Base-by-base conservation (phyloP, 2,797 vertebrate species). In the Dipus sagitta region DNA sequence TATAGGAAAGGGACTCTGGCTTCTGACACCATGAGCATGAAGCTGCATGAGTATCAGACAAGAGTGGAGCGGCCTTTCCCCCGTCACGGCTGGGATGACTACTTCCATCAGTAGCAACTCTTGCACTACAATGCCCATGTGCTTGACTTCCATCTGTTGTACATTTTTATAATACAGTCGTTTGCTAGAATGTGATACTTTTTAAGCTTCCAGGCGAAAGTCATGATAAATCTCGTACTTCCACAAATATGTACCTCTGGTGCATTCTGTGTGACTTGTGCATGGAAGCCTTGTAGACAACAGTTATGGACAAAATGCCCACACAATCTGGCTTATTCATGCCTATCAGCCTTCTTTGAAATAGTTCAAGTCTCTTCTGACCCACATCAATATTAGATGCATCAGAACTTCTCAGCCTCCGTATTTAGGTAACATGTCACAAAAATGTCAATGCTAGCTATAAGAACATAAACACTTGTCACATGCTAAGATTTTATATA, bases 171-270 rank as follows among this genome's bases (percentile, higher is more conserved):
- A 90, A 75, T 26, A 70, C 2, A 82, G 58, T 71, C 24, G 47
- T 92, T 92, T 93, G 23, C 71, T 62, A 88, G 8, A 92, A 85
- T 20, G n/a, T 47, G 38, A 64, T 4, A 23, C 2, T 72, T 87
- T 74, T 71, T 42, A 58, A 77, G 34, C 80, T 93, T 28, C n/a
- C 70, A 93, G 15, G 32, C 60, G 95, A 91, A 52, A n/a, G 8
- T 23, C 54, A 24, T 70, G 34, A 88, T 64, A 76, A 90, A 26
- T 30, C 52, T 6, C 52, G 54, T 17, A 58, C 13, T 17, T 58
- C 54, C 54, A 15, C 54, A 58, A 17, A 58, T 58, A 3, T 17
- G 14, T 13, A 58, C 54, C 54, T 58, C 17, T 17, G 17, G 13
- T 47, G 54, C 60, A 68, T 60, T n/a, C 47, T n/a, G 28, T 38